Conservation (phyloP, 2,888 invertebrate species). For the Cotesia congregata region DNA sequence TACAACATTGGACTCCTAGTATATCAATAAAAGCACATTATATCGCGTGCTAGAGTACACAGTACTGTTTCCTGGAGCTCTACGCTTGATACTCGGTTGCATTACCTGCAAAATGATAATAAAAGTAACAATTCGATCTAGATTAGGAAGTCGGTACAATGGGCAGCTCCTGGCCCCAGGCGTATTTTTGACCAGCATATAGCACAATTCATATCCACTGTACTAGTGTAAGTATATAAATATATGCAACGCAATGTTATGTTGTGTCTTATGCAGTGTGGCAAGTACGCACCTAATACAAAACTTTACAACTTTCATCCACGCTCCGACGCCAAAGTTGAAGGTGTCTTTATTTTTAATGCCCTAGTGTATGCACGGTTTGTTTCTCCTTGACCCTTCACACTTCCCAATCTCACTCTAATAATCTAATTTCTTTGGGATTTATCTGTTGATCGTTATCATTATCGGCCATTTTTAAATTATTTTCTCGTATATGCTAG, state of each 20-base stretch:
- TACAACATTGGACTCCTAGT: background rate
- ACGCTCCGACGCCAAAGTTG: slow-evolving; percentile 24
- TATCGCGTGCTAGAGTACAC: background rate
- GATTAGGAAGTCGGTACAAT: slow-evolving; percentile 61
- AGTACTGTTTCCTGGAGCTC: slow-evolving; percentile 28
- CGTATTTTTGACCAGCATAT: slow-evolving; percentile 52
- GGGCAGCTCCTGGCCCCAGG: slow-evolving; percentile 59
- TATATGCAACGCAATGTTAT: background rate
- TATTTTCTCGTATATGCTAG: background rate
- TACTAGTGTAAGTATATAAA: slow-evolving; percentile 17
- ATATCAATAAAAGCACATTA: slow-evolving; percentile 19
- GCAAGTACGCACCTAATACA: background rate
- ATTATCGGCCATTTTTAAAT: background rate
- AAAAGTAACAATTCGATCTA: slow-evolving; percentile 59
- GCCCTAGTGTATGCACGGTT: slow-evolving; percentile 3
- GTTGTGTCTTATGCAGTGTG: slow-evolving; percentile 7
- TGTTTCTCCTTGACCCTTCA: slow-evolving; percentile 24
- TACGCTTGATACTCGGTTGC: background rate
- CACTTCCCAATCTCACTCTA: slow-evolving; percentile 18
- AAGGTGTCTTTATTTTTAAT: background rate
- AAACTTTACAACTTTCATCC: slow-evolving; percentile 37
- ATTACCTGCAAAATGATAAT: slow-evolving; percentile 48
- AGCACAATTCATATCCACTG: slow-evolving; percentile 43
- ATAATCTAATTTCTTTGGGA: background rate
- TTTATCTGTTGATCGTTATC: background rate